Conservation (phyloP, 1,140 invertebrate species). For the Drosophila triauraria region DNA sequence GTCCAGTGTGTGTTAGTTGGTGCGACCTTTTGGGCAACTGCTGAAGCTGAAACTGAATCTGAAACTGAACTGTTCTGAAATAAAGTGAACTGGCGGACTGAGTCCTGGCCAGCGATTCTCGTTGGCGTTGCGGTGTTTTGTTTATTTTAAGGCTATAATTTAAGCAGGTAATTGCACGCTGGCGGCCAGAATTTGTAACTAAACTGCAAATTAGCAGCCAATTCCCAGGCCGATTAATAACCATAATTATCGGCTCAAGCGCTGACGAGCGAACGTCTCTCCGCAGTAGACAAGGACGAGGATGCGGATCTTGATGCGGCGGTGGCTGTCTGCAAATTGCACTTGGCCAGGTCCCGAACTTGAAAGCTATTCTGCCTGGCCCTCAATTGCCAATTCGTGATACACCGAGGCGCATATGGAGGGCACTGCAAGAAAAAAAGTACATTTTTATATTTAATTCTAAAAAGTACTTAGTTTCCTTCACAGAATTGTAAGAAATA, state of each 20-base stretch:
- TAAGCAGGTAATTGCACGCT: slow-evolving; percentile 85
- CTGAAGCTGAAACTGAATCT: not conserved
- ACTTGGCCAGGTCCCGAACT: slow-evolving; percentile 29
- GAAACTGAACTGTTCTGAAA: slow-evolving; percentile 11
- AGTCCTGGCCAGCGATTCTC: slow-evolving; percentile 36
- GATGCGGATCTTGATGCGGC: slow-evolving; percentile 65
- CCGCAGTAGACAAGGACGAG: slow-evolving; percentile 22
- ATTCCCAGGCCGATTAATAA: slow-evolving; percentile 86
- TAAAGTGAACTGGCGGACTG: slow-evolving; percentile 8
- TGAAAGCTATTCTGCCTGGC: slow-evolving; percentile 15
- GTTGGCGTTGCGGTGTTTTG: slow-evolving; percentile 83
- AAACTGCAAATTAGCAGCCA: slow-evolving; percentile 86
- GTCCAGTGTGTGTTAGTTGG: slow-evolving; percentile 3
- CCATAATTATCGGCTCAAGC: slow-evolving; percentile 85
- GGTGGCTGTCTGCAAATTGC: slow-evolving; percentile 43
- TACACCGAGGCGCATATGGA: slow-evolving; percentile 52
- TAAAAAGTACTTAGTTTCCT: no score
- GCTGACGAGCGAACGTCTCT: slow-evolving; percentile 79
- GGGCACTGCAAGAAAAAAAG: slow-evolving; percentile 10
- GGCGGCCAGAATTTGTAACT: slow-evolving; percentile 85
- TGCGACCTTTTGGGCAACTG: slow-evolving; percentile 29
- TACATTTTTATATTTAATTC: not conserved
- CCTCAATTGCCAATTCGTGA: slow-evolving; percentile 81
- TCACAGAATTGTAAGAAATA: no score
- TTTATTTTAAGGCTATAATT: slow-evolving; percentile 86